These are phyloP conservation scores for Myotis brandtii DNA, from an alignment of 2,113 vertebrate genomes.

Conservation along the genomic window DNA sequence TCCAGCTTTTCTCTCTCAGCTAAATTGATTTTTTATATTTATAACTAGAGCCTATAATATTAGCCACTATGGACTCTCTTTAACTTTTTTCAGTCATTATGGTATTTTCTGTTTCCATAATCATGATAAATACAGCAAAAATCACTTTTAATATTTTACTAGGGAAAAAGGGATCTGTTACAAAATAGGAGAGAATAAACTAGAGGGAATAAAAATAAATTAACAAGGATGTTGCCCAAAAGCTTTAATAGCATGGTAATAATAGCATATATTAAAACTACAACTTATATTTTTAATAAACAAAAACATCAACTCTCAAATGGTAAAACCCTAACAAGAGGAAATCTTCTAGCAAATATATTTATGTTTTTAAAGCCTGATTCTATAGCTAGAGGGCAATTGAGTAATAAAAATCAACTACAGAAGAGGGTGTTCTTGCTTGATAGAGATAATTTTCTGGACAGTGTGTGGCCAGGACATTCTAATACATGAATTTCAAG, in stretches of 20 bases:
- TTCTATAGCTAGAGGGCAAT: neutral
- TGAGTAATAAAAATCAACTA: neutral
- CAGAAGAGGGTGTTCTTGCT: neutral
- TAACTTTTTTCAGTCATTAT: neutral
- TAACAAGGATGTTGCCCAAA: neutral
- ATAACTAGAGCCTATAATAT: neutral
- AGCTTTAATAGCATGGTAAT: neutral
- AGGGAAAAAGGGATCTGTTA: neutral
- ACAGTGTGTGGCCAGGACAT: neutral
- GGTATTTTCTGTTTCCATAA: slow-evolving; percentile 24
- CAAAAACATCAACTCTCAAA: neutral
- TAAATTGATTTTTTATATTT: slow-evolving; percentile 32
- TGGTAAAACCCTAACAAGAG: neutral
- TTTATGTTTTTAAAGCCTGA: neutral
- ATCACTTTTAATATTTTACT: neutral
- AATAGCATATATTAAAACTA: neutral
- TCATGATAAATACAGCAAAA: slow-evolving; percentile 42
- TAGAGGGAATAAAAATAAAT: neutral
- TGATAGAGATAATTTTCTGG: neutral
- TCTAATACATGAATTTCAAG: neutral
- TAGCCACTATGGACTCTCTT: neutral
- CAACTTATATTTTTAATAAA: neutral
- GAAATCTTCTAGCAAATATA: neutral
- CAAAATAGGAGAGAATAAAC: neutral
- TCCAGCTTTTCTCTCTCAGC: neutral